Evolutionary conservation across 2,113 vertebrate genomes (phyloP).

Genomic region (Tychaedon coryphoeus): DNA sequence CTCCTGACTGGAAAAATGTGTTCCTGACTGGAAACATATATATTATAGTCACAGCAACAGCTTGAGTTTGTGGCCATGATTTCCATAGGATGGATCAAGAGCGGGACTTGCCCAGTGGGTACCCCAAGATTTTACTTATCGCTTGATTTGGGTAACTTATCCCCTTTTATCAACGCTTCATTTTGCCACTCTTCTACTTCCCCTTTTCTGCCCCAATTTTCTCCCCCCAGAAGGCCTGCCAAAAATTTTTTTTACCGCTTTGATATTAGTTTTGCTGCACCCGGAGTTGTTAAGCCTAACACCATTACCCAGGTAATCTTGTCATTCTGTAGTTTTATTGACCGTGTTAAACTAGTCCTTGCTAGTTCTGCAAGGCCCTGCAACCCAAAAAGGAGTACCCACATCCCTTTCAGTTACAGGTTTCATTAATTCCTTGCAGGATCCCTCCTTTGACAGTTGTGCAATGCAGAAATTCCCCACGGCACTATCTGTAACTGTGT

Average conservation of each 20-base stretch:
- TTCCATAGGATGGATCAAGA: not conserved
- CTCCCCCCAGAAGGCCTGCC: not conserved
- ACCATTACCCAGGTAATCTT: accelerated
- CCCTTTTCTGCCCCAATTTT: not conserved
- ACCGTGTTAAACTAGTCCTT: not conserved
- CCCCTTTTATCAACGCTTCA: accelerated
- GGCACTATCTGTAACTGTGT: not conserved
- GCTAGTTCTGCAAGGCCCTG: not conserved
- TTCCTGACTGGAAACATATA: not conserved
- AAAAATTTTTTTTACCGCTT: not conserved
- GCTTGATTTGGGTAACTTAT: not conserved
- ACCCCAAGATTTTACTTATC: not conserved
- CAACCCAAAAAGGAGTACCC: accelerated
- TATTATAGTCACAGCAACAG: not conserved
- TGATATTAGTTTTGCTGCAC: not conserved
- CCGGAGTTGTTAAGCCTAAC: not conserved
- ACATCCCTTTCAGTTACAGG: not conserved
- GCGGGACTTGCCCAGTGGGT: not conserved
- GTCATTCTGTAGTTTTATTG: not conserved
- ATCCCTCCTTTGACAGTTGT: not conserved
- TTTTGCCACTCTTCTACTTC: not conserved
- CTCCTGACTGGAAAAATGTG: not conserved
- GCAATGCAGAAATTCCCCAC: not conserved
- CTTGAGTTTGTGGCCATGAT: not conserved
- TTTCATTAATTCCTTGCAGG: not conserved